Conservation (phyloP, 2,888 invertebrate species). For the Sesamia inferens region DNA sequence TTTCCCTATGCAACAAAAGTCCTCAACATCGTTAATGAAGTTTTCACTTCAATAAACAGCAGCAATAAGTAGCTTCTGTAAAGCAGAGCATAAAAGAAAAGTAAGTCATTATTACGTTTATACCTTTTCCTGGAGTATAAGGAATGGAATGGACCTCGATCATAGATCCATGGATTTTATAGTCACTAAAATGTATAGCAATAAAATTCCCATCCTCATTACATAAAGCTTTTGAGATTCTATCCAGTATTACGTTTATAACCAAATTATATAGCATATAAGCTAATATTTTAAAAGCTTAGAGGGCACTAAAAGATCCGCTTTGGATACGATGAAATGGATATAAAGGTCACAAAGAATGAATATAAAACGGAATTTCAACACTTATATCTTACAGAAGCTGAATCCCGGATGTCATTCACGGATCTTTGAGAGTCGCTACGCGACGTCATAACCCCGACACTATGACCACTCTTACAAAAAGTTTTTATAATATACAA, state of each 20-base stretch:
- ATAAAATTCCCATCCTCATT: slow-evolving; percentile 26
- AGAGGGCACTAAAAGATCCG: neutral
- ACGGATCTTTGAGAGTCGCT: no score
- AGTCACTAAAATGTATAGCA: slow-evolving; percentile 34
- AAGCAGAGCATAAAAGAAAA: slow-evolving; percentile 26
- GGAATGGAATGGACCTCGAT: slow-evolving; percentile 13
- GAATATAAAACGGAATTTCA: neutral
- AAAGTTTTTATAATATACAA: no score
- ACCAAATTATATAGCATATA: neutral
- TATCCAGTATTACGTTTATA: slow-evolving; percentile 7
- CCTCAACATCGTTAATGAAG: no score
- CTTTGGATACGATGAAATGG: neutral
- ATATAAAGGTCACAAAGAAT: neutral
- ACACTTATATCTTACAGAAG: neutral
- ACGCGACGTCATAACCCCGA: no score
- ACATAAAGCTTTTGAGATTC: slow-evolving; percentile 9
- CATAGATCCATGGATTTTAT: slow-evolving; percentile 23
- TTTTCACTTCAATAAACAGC: no score
- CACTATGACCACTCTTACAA: no score
- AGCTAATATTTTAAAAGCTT: neutral
- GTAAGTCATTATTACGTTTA: slow-evolving; percentile 11
- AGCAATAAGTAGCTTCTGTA: no score
- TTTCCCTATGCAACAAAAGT: no score
- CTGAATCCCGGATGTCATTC: no score
- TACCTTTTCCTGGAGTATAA: slow-evolving; percentile 11